These are phyloP conservation scores for Odontamblyopus lacepedii DNA, from an alignment of 2,797 vertebrate genomes.

Conservation along the genomic window DNA sequence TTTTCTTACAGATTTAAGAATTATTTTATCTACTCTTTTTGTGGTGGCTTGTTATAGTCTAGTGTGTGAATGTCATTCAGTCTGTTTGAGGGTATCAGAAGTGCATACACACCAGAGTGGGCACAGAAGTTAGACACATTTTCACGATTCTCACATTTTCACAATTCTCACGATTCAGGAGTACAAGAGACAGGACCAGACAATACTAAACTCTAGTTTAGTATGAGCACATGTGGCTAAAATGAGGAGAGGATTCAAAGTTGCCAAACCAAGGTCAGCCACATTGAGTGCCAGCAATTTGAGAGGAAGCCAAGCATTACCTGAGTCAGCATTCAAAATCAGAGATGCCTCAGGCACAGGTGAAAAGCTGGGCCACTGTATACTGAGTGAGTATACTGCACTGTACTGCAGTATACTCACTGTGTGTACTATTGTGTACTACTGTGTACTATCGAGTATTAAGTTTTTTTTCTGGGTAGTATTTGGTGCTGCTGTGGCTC, in stretches of 20 bases:
- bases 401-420: not conserved
- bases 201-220: constrained; percentile 19
- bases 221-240: constrained; percentile 38
- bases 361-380: not conserved
- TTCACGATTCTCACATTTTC: no score
- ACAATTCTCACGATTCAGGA: not conserved
- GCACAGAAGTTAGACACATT: constrained; percentile 58
- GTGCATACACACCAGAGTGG: constrained; percentile 43
- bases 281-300: not conserved
- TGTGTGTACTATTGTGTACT: not conserved
- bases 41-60: not conserved
- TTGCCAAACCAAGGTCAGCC: not conserved
- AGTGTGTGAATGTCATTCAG: constrained; percentile 48
- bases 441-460: not conserved
- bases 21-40: not conserved
- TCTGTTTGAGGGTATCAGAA: constrained; percentile 62
- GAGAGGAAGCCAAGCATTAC: not conserved
- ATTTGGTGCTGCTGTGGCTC: constrained; percentile 20
- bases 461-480: not conserved
- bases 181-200: not conserved
- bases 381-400: not conserved
- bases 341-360: not conserved
- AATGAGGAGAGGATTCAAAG: not conserved
- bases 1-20: constrained; percentile 7
- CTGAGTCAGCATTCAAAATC: constrained; percentile 3